phyloP scores from a whole-genome alignment of 2,797 vertebrate species.

The Acropternis orthonyx region DNA sequence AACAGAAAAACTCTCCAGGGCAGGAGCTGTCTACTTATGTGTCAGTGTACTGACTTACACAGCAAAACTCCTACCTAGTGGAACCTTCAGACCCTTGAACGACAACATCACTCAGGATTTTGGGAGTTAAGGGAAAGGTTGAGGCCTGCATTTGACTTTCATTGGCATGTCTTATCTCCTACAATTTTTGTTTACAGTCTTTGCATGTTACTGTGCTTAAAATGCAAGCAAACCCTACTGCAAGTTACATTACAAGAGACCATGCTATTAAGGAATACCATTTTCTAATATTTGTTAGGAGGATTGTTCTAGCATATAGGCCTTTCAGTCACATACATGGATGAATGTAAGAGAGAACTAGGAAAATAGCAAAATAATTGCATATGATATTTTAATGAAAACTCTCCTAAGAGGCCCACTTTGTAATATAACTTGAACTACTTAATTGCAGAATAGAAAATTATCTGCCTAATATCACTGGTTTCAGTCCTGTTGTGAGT shows the following conservation, averaged over 20 bases:
- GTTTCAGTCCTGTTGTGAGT: neutral
- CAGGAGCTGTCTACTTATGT: neutral
- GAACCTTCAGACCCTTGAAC: neutral
- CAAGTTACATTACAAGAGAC: neutral
- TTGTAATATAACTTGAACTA: neutral
- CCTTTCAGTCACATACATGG: neutral
- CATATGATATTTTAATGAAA: neutral
- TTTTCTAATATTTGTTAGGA: neutral
- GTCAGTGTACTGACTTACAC: neutral
- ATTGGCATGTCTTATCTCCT: neutral
- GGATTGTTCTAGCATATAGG: neutral
- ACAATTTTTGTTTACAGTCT: neutral
- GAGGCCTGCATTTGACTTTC: neutral
- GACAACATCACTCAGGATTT: neutral
- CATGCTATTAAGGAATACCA: neutral
- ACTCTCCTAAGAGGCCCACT: neutral
- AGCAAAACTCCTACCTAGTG: neutral
- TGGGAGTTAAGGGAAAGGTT: neutral
- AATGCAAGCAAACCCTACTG: neutral
- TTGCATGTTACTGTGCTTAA: neutral
- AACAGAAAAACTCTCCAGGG: slow-evolving; percentile 4
- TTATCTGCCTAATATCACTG: neutral
- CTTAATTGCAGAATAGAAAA: neutral
- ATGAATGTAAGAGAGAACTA: neutral
- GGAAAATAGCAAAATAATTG: neutral